phyloP scores from a whole-genome alignment of 2,113 vertebrate genomes.

The Cinclus cinclus region DNA sequence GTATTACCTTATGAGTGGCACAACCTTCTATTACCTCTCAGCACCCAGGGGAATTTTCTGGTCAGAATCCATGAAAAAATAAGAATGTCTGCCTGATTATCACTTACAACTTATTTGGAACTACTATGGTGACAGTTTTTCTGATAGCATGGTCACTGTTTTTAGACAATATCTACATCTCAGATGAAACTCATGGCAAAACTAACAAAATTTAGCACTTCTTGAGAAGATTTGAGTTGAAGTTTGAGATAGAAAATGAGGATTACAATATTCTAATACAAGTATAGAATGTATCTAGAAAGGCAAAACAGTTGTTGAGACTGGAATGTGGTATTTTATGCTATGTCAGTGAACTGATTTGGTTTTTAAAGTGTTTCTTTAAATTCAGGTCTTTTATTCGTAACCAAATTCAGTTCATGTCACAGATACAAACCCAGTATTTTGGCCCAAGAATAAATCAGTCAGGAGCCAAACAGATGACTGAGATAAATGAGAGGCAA shows the following conservation, averaged over 20 bases:
- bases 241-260: background rate
- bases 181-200: background rate
- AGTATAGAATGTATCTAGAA: background rate
- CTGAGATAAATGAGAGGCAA: background rate
- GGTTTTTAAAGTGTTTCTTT: background rate
- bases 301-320: background rate
- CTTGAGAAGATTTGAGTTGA: background rate
- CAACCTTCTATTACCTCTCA: background rate
- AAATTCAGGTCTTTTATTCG: background rate
- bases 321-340: background rate
- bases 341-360: background rate
- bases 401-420: background rate
- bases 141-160: background rate
- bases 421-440: background rate
- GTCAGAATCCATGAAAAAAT: background rate
- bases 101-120: background rate
- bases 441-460: background rate
- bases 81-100: background rate
- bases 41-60: background rate
- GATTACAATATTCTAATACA: background rate
- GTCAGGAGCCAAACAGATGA: background rate
- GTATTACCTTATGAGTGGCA: background rate
- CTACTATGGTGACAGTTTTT: background rate
- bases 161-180: background rate
- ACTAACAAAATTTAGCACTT: background rate